phyloP scores from a whole-genome alignment of 1,140 invertebrate genomes.

The Andricus grossulariae region DNA sequence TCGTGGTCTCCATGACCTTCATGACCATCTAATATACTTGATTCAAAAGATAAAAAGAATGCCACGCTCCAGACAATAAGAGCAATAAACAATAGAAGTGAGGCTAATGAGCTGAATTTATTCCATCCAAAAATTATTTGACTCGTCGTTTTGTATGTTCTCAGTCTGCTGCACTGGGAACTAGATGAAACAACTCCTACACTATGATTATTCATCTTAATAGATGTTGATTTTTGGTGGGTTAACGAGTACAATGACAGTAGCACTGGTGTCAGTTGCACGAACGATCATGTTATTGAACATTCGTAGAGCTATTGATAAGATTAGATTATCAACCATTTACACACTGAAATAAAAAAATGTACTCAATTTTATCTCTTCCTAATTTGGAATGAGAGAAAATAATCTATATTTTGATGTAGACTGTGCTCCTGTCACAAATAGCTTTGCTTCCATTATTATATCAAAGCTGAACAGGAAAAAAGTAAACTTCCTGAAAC shows the following conservation, averaged over 20 bases:
- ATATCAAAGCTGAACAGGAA: too few species aligned
- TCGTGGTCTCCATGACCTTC: neutral
- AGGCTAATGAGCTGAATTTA: constrained; percentile 52
- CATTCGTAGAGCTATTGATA: neutral
- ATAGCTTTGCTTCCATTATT: too few species aligned
- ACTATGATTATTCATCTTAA: neutral
- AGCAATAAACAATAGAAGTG: constrained; percentile 40
- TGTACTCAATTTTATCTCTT: neutral
- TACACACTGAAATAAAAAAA: neutral
- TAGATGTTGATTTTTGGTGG: neutral
- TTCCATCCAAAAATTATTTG: constrained; percentile 59
- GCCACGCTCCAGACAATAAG: constrained; percentile 54
- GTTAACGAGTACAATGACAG: too few species aligned
- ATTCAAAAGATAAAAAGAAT: constrained; percentile 49
- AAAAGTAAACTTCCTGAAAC: too few species aligned
- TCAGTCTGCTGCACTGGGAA: neutral
- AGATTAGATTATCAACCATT: constrained; percentile 1
- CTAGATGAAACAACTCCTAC: neutral
- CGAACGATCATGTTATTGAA: neutral
- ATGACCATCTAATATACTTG: neutral
- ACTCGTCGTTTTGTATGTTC: constrained; percentile 10
- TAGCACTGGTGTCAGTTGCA: neutral
- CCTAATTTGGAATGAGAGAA: too few species aligned
- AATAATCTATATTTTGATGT: too few species aligned
- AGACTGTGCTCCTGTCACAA: too few species aligned